Evolutionary conservation across 2,113 vertebrate species (phyloP).

Genomic region (Cinclus cinclus): DNA sequence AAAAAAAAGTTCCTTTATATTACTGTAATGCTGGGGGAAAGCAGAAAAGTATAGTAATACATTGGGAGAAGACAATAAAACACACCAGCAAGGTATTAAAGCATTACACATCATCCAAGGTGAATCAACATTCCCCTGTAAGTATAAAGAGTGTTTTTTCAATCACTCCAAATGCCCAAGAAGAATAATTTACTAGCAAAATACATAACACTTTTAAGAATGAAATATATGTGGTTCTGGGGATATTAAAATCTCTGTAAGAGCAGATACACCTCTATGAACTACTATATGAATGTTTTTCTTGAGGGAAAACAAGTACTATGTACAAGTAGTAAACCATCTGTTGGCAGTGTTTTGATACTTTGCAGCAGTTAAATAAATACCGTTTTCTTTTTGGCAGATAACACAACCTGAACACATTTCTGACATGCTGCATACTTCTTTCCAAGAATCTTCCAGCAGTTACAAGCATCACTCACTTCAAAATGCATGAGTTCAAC

Average conservation of each 20-base stretch:
- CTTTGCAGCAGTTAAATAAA: background rate
- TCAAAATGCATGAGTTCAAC: background rate
- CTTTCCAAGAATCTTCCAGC: background rate
- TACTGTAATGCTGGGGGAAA: background rate
- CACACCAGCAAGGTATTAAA: background rate
- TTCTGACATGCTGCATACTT: background rate
- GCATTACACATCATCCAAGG: background rate
- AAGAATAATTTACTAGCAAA: background rate
- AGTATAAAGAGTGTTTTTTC: background rate
- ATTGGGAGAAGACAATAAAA: background rate
- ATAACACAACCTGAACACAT: background rate
- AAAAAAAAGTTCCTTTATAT: background rate
- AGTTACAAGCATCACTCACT: background rate
- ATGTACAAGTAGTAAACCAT: background rate
- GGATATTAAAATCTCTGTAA: background rate
- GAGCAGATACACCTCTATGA: background rate
- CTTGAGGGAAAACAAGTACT: background rate
- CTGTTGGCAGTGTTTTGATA: background rate
- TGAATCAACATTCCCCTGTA: background rate
- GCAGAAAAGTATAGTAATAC: background rate
- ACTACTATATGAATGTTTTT: background rate
- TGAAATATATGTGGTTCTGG: background rate
- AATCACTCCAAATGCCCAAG: background rate
- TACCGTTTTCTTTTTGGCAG: background rate
- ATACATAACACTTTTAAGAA: background rate